Evolutionary conservation across 1,140 invertebrate species (phyloP).

Genomic region (Drosophila saltans): DNA sequence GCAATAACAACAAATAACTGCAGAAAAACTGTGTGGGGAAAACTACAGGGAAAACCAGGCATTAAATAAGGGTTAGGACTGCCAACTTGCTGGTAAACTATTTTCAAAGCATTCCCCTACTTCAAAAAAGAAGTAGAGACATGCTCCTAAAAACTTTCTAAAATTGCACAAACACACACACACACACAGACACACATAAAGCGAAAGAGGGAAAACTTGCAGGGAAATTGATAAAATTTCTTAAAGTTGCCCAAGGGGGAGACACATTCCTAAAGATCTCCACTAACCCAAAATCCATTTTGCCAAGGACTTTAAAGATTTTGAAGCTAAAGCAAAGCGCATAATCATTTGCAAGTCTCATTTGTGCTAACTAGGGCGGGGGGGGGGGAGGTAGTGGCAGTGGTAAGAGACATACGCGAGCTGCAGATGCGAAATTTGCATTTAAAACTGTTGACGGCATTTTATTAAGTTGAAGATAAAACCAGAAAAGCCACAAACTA

Average conservation of each 20-base stretch:
- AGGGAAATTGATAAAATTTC: slow-evolving; percentile 75
- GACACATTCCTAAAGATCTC: slow-evolving; percentile 47
- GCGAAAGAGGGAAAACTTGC: slow-evolving; percentile 44
- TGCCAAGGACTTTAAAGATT: slow-evolving; percentile 50
- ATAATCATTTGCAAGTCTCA: slow-evolving; percentile 78
- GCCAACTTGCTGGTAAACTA: slow-evolving; percentile 34
- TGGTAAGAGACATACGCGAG: slow-evolving; percentile 44
- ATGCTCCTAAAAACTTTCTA: slow-evolving; percentile 55
- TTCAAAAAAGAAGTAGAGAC: slow-evolving; percentile 18
- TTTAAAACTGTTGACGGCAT: slow-evolving; percentile 81
- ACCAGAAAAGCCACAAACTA: slow-evolving; percentile 81
- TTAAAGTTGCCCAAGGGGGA: slow-evolving; percentile 56
- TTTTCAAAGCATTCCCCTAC: slow-evolving; percentile 23
- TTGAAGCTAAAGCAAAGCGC: slow-evolving; percentile 42
- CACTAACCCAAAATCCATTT: slow-evolving; percentile 4
- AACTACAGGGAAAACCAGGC: slow-evolving; percentile 51
- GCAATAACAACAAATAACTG: slow-evolving; percentile 45
- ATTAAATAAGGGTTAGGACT: slow-evolving; percentile 35
- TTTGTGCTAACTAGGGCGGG: slow-evolving; percentile 58
- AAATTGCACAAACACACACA: slow-evolving; percentile 33
- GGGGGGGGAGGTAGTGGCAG: not conserved
- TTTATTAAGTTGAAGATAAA: slow-evolving; percentile 82
- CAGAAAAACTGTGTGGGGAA: slow-evolving; percentile 44
- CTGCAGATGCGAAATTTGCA: slow-evolving; percentile 73
- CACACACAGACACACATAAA: slow-evolving; percentile 5